Evolutionary conservation across 2,113 vertebrate species (phyloP), one percentile per base, ranked within the genome.

Genomic region (Notothenia coriiceps): DNA sequence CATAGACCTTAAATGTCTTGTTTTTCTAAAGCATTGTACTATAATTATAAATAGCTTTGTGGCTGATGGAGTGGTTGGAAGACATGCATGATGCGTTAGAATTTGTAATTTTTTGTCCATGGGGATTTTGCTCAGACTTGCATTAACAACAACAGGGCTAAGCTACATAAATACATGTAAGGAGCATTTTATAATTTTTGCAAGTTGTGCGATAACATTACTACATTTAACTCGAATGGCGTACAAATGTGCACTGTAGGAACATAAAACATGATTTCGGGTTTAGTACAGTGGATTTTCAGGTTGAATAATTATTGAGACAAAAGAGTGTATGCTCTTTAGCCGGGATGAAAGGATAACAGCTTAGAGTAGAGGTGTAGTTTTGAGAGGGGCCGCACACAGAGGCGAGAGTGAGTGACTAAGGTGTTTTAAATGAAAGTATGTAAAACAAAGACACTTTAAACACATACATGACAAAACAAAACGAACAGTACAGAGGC

Each of bases 31-130:
- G 84, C 86, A 76, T 88, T 93, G 92, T 93, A 92, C 68, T 93
- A 87, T 94, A 93, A 92, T 92, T 92, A 94, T 94, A 91, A 93
- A 94, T 91, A 93, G 76, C 71, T 88, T 90, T 89, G 82, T 82
- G 90, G 86, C 80, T 3, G 33, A 69, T 78, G 68, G 87, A 89
- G 84, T 90, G 90, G 76, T 81, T 80, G 80, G 64, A 86, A 83
- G 67, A 85, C 72, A 67, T 86, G 91, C 92, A 94, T 93, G 91
- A 82, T 78, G 75, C 50, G 60, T 83, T 75, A 80, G 84, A 51
- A 68, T 79, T 70, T 85, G 86, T 88, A 71, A 0, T 43, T 51
- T 85, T 74, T 83, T 86, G 84, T 84, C 57, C 29, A 55, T 49
- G 50, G 46, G 52, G 72, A 76, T 80, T 89, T 82, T 88, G 77